Evolutionary conservation across 2,113 vertebrate species (phyloP).

Genomic region (Tenrec ecaudatus): DNA sequence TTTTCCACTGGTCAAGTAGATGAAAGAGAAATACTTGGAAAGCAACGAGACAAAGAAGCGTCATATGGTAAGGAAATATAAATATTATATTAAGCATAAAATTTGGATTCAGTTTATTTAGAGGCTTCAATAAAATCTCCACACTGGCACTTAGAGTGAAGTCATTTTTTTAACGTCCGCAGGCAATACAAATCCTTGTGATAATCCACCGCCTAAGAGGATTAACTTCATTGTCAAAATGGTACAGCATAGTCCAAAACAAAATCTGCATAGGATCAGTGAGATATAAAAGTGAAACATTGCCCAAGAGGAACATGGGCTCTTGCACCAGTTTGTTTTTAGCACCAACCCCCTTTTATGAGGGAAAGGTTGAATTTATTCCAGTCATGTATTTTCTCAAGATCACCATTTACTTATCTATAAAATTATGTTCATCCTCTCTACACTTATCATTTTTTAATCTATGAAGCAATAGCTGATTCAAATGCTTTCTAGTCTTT

Average conservation of each 20-base stretch:
- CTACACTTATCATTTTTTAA: too few relatives aligned
- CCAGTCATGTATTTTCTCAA: not conserved
- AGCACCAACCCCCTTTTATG: not conserved
- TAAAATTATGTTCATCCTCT: not conserved
- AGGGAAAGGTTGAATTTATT: not conserved
- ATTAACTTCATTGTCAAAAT: constrained; percentile 9
- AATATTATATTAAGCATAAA: not conserved
- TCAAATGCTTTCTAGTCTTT: not conserved
- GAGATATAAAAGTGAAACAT: not conserved
- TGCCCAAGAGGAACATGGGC: not conserved
- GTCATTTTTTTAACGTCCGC: not conserved
- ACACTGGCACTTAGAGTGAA: not conserved
- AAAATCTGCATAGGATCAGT: not conserved
- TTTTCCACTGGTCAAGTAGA: constrained; percentile 29
- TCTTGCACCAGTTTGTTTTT: not conserved
- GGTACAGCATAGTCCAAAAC: not conserved
- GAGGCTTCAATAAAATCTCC: not conserved
- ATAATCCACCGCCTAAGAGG: not conserved
- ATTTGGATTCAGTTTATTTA: not conserved
- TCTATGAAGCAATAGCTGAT: not conserved
- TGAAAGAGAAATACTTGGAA: not conserved
- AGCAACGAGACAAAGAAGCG: not conserved
- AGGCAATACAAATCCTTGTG: not conserved
- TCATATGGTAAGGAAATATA: not conserved
- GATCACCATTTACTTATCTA: not conserved